Evolutionary conservation across 2,888 invertebrate genomes (phyloP).

Genomic region (Cantharis nigra): DNA sequence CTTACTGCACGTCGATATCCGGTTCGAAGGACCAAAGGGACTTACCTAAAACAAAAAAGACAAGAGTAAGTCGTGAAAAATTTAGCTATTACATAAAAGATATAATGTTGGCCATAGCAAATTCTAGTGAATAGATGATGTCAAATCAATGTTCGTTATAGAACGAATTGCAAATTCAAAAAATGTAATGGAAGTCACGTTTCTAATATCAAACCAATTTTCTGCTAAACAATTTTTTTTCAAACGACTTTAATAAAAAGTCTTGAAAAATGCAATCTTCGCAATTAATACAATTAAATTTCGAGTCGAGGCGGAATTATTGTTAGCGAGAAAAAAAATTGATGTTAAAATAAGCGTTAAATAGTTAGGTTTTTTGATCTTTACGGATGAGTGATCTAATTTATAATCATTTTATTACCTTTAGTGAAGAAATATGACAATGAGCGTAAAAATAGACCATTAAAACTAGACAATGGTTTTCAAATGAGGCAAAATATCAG

Average conservation of each 20-base stretch:
- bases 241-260: background rate
- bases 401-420: constrained; percentile 3
- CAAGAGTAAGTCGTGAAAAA: background rate
- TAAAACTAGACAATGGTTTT: background rate
- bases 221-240: constrained; percentile 2
- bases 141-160: constrained; percentile 1
- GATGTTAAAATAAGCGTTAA: constrained; percentile 14
- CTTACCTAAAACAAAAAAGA: background rate
- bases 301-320: background rate
- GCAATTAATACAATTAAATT: background rate
- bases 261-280: background rate
- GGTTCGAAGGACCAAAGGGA: background rate
- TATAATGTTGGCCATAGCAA: background rate
- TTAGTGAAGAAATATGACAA: background rate
- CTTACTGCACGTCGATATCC: background rate
- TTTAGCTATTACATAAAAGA: background rate
- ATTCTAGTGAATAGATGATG: background rate
- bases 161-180: constrained; percentile 10
- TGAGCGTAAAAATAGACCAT: constrained; percentile 1
- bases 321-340: background rate
- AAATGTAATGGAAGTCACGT: constrained; percentile 8
- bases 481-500: constrained; percentile 5
- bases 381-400: constrained; percentile 13
- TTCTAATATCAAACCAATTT: constrained; percentile 5
- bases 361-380: constrained; percentile 11